Percentiles rank a stretch among this genome's conserved stretches.
Evolutionary conservation across 2,888 invertebrate species (phyloP).

Genomic region (Caenorhabditis sinica): DNA sequence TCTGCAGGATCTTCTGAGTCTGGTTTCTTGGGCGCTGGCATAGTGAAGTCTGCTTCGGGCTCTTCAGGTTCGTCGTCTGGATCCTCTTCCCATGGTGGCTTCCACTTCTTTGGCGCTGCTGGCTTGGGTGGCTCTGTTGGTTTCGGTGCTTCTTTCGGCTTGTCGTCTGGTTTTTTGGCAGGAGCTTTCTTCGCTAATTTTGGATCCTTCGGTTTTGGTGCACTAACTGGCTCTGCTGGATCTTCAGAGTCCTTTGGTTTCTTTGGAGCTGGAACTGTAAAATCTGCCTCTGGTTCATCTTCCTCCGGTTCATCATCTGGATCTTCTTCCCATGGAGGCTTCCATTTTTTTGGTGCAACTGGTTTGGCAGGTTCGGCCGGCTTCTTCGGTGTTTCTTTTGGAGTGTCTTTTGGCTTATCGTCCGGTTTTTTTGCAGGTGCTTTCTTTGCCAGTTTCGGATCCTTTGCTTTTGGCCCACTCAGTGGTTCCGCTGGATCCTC

Average conservation of each 20-base stretch:
- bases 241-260: conserved; percentile 58
- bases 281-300: conserved; percentile 64
- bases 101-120: conserved; percentile 60
- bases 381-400: conserved; percentile 16
- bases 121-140: conserved; percentile 47
- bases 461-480: conserved; percentile 59
- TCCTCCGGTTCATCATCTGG: conserved; percentile 61
- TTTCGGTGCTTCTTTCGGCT: conserved; percentile 21
- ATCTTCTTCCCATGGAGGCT: conserved; percentile 62
- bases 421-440: conserved; percentile 33
- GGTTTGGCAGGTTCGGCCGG: conserved; percentile 50
- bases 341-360: conserved; percentile 57
- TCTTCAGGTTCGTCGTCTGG: conserved; percentile 61
- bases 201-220: conserved; percentile 55
- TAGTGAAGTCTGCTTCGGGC: conserved; percentile 67
- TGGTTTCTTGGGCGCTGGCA: conserved; percentile 60
- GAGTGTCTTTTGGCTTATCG: conserved; percentile 29
- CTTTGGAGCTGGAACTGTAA: conserved; percentile 52
- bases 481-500: conserved; percentile 70
- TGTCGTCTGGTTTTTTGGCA: conserved; percentile 31
- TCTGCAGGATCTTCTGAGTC: conserved; percentile 45
- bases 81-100: conserved; percentile 63
- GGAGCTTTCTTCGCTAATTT: conserved; percentile 51
- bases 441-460: conserved; percentile 58
- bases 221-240: conserved; percentile 46